These are phyloP conservation scores for Nemapogon koenigi DNA, from an alignment of 2,888 invertebrate genomes.

Conservation along the genomic window DNA sequence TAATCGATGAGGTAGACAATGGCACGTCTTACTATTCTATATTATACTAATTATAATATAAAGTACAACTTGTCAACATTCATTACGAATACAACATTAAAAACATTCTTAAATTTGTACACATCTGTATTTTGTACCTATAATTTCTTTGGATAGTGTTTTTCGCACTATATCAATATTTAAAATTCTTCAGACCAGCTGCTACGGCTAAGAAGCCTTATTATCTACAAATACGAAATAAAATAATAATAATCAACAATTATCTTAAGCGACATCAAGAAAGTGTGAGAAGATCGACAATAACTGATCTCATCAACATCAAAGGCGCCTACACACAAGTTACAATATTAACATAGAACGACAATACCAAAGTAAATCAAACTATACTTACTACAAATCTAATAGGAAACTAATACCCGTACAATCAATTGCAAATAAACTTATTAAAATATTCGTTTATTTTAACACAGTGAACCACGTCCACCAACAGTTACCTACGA, in stretches of 20 bases:
- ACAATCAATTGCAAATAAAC: conserved; percentile 48
- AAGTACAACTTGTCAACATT: conserved; percentile 55
- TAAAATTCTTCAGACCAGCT: conserved; percentile 18
- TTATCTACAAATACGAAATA: conserved; percentile 26
- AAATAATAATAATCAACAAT: conserved; percentile 64
- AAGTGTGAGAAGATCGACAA: neutral
- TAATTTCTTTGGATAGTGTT: conserved; percentile 61
- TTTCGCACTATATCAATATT: conserved; percentile 15
- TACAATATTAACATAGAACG: conserved; percentile 37
- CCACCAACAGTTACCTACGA: conserved; percentile 1
- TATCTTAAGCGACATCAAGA: conserved; percentile 18
- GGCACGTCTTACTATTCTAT: conserved; percentile 19
- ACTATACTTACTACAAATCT: conserved; percentile 55
- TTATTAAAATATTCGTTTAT: neutral
- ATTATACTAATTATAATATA: conserved; percentile 11
- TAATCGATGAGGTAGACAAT: conserved; percentile 55
- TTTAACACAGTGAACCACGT: conserved; percentile 4
- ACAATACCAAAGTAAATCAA: conserved; percentile 38
- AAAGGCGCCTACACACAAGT: conserved; percentile 20
- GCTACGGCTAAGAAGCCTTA: conserved; percentile 41
- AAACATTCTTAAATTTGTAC: conserved; percentile 54
- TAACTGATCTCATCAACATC: neutral
- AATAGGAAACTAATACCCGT: conserved; percentile 67
- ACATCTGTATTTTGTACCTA: conserved; percentile 56
- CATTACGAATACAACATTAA: conserved; percentile 46